Evolutionary conservation across 2,113 vertebrate species (phyloP), one percentile per base, ranked within the genome.

Genomic region (Vulpes vulpes): DNA sequence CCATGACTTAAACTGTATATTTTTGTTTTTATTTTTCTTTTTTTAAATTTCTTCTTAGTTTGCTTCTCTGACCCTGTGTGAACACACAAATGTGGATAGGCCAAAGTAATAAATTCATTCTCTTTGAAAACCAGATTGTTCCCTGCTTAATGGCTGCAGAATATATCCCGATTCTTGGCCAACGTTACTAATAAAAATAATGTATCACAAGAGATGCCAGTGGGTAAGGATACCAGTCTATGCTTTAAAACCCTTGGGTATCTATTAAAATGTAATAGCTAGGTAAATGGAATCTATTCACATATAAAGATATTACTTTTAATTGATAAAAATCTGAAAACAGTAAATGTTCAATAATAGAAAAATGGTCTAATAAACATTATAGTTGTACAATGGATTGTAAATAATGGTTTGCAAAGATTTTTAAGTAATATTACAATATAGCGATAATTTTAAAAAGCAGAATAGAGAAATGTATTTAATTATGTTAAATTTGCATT

Each of bases 391-490:
- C 23, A 92, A 64, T 65, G 20, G 23, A 65, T 91, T 88, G 93
- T 82, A 95, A 95, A 80, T 80, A 30, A 92, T 51, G 51, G 7
- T 27, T 87, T 86, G 6, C 16, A 69, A 95, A 93, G 80, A 96
- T 71, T 88, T 88, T 90, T 91, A 87, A 95, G 73, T 71, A 60
- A 73, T 3, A 76, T 90, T 60, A 79, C 2, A 80, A 84, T 57
- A 92, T 32, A 89, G 85, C n/a, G n/a, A 71, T 35, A 95, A 95
- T 51, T 96, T 91, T 71, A 69, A 93, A 86, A 71, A 69, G 25
- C 57, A 87, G 62, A 91, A 87, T 78, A 53, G 2, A 91, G 49
- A 88, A 93, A 43, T 64, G 32, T 19, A 81, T 55, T 67, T 89
- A 93, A 85, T 38, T 76, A 57, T 78, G 27, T 57, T 32, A 57